Evolutionary conservation across 1,140 invertebrate species (phyloP), one percentile per base, ranked within the genome.

Genomic region (Cydia fagiglandana): DNA sequence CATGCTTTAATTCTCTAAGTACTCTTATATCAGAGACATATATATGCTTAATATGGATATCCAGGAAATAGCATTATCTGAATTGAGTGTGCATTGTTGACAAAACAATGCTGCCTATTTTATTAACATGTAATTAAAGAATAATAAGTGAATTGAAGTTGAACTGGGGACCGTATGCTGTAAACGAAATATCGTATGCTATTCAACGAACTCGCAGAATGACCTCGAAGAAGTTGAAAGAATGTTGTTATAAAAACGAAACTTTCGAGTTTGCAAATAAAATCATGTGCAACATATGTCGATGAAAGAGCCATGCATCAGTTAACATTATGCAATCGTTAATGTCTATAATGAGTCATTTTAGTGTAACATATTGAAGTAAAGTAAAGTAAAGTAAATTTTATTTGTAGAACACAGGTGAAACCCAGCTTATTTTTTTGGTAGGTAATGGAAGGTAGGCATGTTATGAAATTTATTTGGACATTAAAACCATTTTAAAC

Each of bases 221-320:
- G 53, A 56, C 53, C 53, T 56, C 12, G 45, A 17, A 56, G 17
- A 56, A 10, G 66, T 1, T 38, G 6, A 70, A 17, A 70, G 34
- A 70, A 41, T 38, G 34, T 70, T 70, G 66, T 41, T 20, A 38
- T 70, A 41, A 70, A 17, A 66, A 4, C 13, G 17, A 70, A 70
- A 30, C 10, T 30, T 38, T 34, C 28, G 64, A 68, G 64, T 68
- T 68, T 34, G 64, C 30, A 12, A 68, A n/a, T 68, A 30, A 34
- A 68, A 68, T 34, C 4, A 12, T 68, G 15, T 34, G 13, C 4
- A 68, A 68, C 30, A n/a, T 56, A 34, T 34, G n/a, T 17, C 45
- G 10, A 47, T 17, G n/a, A 17, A 17, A 56, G 6, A 56, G 12
- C 53, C 47, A 56, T 56, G n/a, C n/a, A 56, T 56, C 56, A 61